Percentiles rank a stretch among this genome's conserved stretches.
phyloP scores from a whole-genome alignment of 2,113 vertebrate genomes.

The Triplophysa rosa region DNA sequence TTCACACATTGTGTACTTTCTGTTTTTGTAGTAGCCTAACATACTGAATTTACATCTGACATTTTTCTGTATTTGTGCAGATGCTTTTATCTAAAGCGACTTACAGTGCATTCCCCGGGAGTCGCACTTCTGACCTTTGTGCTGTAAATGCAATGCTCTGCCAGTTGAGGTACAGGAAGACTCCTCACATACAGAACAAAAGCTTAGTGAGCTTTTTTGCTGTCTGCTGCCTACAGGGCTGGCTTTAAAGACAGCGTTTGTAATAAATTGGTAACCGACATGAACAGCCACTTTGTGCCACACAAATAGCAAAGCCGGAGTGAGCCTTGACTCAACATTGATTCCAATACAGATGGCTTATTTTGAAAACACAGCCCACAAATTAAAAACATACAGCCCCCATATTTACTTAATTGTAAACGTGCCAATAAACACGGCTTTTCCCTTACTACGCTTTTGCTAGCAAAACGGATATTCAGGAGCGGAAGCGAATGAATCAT shows the following conservation, averaged over 20 bases:
- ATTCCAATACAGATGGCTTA: neutral
- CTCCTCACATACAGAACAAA: constrained; percentile 5
- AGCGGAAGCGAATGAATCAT: constrained; percentile 29
- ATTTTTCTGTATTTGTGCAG: no score
- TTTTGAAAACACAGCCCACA: neutral
- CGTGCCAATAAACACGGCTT: neutral
- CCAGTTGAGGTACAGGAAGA: no score
- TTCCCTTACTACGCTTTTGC: neutral
- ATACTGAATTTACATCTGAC: neutral
- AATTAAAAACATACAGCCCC: neutral
- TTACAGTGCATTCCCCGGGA: no score
- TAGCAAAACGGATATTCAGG: neutral
- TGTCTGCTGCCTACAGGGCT: neutral
- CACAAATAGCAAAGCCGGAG: no score
- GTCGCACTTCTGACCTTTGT: no score
- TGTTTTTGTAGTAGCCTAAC: neutral
- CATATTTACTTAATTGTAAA: constrained; percentile 1
- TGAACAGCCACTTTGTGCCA: no score
- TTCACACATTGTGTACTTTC: neutral
- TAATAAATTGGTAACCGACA: no score
- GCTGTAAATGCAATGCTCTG: no score
- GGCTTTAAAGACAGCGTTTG: no score
- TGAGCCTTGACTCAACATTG: no score
- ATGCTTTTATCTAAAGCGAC: no score
- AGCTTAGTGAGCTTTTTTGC: neutral